Conservation (phyloP, 92 coral and sea anemone genomes). For the Blastomussa wellsi region DNA sequence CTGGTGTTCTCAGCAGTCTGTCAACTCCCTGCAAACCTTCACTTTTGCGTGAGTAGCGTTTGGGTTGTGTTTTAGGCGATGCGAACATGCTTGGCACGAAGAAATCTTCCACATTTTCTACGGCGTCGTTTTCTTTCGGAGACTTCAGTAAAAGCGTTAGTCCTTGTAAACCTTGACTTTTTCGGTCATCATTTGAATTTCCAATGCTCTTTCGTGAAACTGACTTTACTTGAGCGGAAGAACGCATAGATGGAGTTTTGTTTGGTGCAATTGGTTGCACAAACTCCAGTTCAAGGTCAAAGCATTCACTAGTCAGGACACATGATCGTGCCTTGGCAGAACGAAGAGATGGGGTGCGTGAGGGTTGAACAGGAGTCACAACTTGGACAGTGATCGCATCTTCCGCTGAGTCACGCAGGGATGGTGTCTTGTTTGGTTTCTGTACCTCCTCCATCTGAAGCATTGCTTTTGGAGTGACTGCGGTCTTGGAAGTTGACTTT, state of each 20-base stretch:
- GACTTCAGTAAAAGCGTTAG: conserved; percentile 60
- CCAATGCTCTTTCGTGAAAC: conserved; percentile 19
- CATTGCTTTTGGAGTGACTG: conserved; percentile 21
- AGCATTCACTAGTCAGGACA: conserved; percentile 1
- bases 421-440: conserved; percentile 68
- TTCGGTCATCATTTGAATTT: conserved; percentile 29
- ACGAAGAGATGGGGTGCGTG: conserved; percentile 67
- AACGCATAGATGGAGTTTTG: conserved; percentile 73
- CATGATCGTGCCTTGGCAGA: conserved; percentile 28
- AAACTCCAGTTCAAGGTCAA: conserved; percentile 21
- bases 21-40: conserved; percentile 48
- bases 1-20: conserved; percentile 48
- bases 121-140: conserved; percentile 51
- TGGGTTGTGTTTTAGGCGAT: conserved; percentile 21
- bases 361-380: conserved; percentile 40
- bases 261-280: conserved; percentile 51
- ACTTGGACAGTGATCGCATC: conserved; percentile 38
- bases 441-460: conserved; percentile 41
- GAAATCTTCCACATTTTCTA: conserved; percentile 55
- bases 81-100: conserved; percentile 61
- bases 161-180: conserved; percentile 65
- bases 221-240: conserved; percentile 3
- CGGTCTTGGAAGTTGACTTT: conserved; percentile 3
- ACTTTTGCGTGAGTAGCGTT: conserved; percentile 45
- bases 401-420: conserved; percentile 52